phyloP scores from a whole-genome alignment of 1,140 invertebrate species.

The Ylistrum balloti region DNA sequence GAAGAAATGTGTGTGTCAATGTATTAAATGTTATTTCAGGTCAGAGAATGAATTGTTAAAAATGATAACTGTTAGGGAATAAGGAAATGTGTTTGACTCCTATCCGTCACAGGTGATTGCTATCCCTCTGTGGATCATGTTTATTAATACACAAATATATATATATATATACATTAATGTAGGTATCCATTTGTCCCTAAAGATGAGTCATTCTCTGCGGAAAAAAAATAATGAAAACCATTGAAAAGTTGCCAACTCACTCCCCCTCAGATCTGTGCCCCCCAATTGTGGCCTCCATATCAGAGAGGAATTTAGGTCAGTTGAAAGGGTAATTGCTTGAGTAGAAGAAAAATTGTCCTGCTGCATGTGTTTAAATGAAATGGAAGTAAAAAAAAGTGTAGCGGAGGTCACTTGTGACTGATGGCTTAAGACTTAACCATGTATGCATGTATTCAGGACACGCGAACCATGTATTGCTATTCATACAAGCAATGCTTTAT shows the following conservation, averaged over 20 bases:
- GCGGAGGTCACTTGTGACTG: not conserved
- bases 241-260: slow-evolving; percentile 9
- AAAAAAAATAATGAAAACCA: not conserved
- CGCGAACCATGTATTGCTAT: not conserved
- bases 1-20: too few species aligned
- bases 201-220: not conserved
- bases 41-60: too few species aligned
- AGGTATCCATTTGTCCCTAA: too few species aligned
- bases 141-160: not conserved
- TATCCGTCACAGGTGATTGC: too few species aligned
- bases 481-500: not conserved
- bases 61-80: too few species aligned
- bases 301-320: slow-evolving; percentile 23
- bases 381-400: slow-evolving; percentile 20
- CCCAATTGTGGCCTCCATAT: not conserved
- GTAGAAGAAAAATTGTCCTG: not conserved
- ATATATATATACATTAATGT: not conserved
- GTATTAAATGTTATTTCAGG: too few species aligned
- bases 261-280: not conserved
- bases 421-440: not conserved
- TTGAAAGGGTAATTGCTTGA: slow-evolving; percentile 29
- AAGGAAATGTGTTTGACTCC: too few species aligned
- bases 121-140: too few species aligned
- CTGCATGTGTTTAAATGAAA: slow-evolving; percentile 39
- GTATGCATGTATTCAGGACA: not conserved